Conservation (phyloP, 2,113 vertebrate genomes). For the Trochalopteron elliotii region DNA sequence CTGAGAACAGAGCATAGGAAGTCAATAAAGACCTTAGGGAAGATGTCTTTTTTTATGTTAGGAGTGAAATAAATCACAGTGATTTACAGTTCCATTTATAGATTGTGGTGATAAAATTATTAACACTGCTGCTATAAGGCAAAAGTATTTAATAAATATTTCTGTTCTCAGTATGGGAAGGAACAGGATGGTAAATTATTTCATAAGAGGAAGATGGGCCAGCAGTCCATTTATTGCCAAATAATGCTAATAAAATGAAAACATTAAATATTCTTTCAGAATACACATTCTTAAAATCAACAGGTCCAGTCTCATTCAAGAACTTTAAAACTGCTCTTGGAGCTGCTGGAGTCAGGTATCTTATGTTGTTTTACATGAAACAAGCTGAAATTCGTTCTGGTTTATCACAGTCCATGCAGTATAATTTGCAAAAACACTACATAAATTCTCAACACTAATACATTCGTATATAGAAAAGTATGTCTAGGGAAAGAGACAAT, state of each 20-base stretch:
- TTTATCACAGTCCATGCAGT: neutral
- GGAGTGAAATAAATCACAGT: slow-evolving; percentile 27
- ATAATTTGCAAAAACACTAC: neutral
- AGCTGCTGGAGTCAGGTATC: neutral
- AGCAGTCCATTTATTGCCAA: neutral
- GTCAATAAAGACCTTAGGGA: slow-evolving; percentile 57
- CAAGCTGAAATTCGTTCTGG: neutral
- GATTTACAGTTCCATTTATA: slow-evolving; percentile 43
- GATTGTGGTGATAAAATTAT: slow-evolving; percentile 50
- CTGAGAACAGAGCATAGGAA: neutral
- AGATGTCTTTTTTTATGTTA: slow-evolving; percentile 35
- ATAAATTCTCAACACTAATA: neutral
- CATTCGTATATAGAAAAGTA: neutral
- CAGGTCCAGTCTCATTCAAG: neutral
- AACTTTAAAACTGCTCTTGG: neutral
- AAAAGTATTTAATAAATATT: slow-evolving; percentile 49
- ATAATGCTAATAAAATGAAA: neutral
- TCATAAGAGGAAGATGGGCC: neutral
- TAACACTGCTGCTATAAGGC: slow-evolving; percentile 23
- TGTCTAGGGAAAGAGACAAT: neutral
- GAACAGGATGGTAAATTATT: neutral
- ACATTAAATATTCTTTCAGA: neutral
- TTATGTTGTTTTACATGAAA: neutral
- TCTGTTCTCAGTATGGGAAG: neutral
- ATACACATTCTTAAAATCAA: neutral